A percentile compares a stretch with the other conserved stretches of the same genome.
Conservation (phyloP, 2,888 invertebrate species). For the Chironomus tentans region DNA sequence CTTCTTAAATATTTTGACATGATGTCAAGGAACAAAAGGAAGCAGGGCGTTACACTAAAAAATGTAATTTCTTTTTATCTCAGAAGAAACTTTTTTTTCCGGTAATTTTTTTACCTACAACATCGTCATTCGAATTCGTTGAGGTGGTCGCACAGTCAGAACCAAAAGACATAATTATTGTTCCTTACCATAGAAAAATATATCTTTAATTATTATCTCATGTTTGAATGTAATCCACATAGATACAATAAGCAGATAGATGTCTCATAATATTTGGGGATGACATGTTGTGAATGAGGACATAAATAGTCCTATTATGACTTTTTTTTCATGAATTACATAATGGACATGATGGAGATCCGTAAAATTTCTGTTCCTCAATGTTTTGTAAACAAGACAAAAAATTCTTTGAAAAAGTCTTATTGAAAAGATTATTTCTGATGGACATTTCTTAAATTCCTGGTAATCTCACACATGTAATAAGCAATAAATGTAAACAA, state of each 20-base stretch:
- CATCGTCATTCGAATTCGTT: neutral
- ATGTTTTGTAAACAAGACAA: neutral
- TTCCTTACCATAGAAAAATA: neutral
- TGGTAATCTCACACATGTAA: neutral
- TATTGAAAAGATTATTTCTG: neutral
- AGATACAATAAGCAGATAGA: neutral
- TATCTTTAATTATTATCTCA: neutral
- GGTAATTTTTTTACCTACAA: neutral
- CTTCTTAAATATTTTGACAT: neutral
- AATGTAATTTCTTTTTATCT: neutral
- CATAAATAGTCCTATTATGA: too few species aligned
- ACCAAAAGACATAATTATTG: conserved; percentile 7
- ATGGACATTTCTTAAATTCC: neutral
- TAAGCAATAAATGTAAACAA: too few species aligned
- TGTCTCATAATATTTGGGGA: too few species aligned
- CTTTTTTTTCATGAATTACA: too few species aligned
- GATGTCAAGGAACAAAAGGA: too few species aligned
- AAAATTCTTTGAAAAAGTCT: neutral
- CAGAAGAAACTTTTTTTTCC: neutral
- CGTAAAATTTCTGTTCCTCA: neutral
- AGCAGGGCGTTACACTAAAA: neutral
- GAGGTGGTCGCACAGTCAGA: conserved; percentile 26
- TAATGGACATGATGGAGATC: neutral
- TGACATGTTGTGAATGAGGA: too few species aligned
- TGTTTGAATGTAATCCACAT: neutral